A percentile compares a stretch with the other conserved stretches of the same genome.
Conservation (phyloP, 1,140 invertebrate genomes). For the Helicoverpa zea region DNA sequence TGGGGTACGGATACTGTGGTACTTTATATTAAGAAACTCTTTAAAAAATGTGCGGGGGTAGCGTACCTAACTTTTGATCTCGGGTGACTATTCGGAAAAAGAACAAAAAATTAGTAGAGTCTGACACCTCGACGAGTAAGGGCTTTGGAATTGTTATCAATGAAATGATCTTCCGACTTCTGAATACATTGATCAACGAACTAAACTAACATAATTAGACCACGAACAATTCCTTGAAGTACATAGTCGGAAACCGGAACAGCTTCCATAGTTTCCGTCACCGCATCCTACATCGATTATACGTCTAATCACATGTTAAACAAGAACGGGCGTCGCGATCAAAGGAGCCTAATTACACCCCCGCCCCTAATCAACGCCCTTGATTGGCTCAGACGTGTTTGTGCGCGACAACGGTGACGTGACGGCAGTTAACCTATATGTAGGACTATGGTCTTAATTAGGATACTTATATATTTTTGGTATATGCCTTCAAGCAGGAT, state of each 20-base stretch:
- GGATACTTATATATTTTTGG: too few species aligned
- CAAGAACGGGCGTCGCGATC: constrained; percentile 73
- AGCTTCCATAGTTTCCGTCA: constrained; percentile 4
- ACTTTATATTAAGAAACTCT: too few species aligned
- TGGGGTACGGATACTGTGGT: too few species aligned
- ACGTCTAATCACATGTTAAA: constrained; percentile 59
- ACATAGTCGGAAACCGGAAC: not conserved
- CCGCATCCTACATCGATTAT: constrained; percentile 39
- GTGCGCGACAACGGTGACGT: constrained; percentile 48
- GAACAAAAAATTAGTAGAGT: too few species aligned
- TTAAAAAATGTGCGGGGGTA: too few species aligned
- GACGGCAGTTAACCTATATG: not conserved
- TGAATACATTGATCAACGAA: not conserved
- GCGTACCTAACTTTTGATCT: too few species aligned
- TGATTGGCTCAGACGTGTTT: constrained; percentile 76
- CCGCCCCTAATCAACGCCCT: constrained; percentile 75
- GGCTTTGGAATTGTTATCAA: too few species aligned
- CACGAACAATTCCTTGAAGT: not conserved
- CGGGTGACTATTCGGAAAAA: too few species aligned
- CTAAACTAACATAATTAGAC: not conserved
- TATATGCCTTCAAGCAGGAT: too few species aligned
- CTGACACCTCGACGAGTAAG: too few species aligned
- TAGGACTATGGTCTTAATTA: not conserved
- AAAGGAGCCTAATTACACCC: constrained; percentile 79
- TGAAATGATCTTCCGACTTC: too few species aligned